Conservation (phyloP, 2,113 vertebrate genomes). For the Himantopus leucocephalus region DNA sequence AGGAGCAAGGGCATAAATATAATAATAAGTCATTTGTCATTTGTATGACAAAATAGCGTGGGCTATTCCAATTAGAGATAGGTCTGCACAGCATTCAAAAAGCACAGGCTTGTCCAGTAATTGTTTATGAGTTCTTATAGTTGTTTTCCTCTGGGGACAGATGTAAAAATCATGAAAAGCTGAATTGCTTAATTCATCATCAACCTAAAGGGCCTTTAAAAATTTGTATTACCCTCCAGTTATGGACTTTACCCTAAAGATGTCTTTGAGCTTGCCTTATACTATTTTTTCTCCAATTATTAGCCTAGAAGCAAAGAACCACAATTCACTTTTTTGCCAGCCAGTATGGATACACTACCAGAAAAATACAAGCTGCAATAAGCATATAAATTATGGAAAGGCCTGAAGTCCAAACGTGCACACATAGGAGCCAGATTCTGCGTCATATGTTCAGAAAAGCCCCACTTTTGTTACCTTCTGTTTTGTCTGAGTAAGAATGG, state of each 20-base stretch:
- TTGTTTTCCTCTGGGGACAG: neutral
- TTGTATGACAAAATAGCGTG: neutral
- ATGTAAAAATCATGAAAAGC: neutral
- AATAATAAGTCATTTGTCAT: neutral
- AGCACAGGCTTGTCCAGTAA: neutral
- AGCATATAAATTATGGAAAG: neutral
- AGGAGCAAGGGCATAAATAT: neutral
- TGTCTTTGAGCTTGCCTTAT: neutral
- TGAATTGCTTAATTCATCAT: neutral
- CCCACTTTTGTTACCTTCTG: neutral
- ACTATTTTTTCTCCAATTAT: neutral
- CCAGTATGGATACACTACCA: neutral
- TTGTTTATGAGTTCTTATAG: neutral
- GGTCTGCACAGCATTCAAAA: neutral
- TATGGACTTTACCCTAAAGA: neutral
- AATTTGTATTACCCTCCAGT: neutral
- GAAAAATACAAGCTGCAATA: neutral
- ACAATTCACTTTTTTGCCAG: neutral
- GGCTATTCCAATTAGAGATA: neutral
- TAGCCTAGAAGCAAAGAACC: neutral
- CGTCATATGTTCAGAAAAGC: neutral
- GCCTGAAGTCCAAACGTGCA: neutral
- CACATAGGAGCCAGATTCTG: neutral
- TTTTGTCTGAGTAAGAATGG: neutral
- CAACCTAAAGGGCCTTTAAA: neutral